These are phyloP conservation scores for Caretta caretta DNA, from an alignment of 2,113 vertebrate species.

Conservation along the genomic window DNA sequence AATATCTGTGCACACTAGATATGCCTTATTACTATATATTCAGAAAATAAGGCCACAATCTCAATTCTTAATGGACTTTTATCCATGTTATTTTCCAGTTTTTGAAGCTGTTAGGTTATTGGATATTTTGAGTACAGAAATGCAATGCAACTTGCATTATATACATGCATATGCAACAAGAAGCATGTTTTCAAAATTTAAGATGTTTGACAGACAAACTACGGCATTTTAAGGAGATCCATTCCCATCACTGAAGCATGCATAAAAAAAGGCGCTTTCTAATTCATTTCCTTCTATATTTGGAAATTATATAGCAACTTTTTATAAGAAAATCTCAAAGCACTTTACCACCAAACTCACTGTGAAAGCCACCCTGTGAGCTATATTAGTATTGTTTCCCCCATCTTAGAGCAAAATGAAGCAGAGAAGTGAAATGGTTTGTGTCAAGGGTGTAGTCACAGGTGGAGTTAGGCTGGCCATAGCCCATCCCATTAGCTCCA, in stretches of 20 bases:
- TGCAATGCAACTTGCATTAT: background rate
- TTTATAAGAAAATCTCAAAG: background rate
- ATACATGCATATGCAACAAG: background rate
- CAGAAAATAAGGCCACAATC: background rate
- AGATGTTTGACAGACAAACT: background rate
- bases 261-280: background rate
- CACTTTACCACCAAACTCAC: background rate
- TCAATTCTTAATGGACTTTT: background rate
- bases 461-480: background rate
- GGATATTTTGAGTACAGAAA: background rate
- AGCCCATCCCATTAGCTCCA: background rate
- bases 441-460: background rate
- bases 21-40: background rate
- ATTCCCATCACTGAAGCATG: background rate
- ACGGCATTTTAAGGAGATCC: background rate
- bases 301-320: background rate
- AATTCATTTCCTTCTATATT: background rate
- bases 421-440: background rate
- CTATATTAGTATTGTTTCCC: background rate
- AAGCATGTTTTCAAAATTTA: background rate
- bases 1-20: background rate
- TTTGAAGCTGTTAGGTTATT: background rate
- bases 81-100: conserved; percentile 6
- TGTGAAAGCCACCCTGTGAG: background rate
- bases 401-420: background rate